Conservation (phyloP, 64 coral and sea anemone genomes). For the Acropora yongei region DNA sequence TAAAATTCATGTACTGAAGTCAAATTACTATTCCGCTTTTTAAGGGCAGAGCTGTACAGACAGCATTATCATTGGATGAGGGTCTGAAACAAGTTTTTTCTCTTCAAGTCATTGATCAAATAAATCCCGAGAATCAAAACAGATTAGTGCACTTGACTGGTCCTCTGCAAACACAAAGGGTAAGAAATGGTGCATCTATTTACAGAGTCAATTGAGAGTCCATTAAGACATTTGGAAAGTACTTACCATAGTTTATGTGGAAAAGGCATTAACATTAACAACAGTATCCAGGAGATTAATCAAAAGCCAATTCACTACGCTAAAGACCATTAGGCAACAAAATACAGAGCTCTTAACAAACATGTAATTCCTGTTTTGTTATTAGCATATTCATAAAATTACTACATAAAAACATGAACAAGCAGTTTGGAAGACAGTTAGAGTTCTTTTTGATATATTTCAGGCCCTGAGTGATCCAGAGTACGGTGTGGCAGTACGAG, state of each 20-base stretch:
- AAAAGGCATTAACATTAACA: too few species aligned
- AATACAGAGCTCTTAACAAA: too few species aligned
- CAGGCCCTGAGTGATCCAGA: constrained; percentile 84
- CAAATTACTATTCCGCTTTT: neutral
- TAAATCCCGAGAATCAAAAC: constrained; percentile 66
- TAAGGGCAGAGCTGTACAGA: constrained; percentile 95
- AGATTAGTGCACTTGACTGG: constrained; percentile 89
- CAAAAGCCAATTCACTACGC: too few species aligned
- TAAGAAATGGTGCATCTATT: constrained; percentile 21
- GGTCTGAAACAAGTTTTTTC: constrained; percentile 78
- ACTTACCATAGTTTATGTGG: too few species aligned
- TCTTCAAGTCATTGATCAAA: constrained; percentile 60
- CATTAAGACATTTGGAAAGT: too few species aligned
- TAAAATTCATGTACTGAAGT: too few species aligned
- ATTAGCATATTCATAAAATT: too few species aligned
- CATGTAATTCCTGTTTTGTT: too few species aligned
- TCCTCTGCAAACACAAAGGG: constrained; percentile 77
- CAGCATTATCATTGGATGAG: constrained; percentile 89
- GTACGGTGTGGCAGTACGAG: constrained; percentile 82
- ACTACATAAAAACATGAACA: too few species aligned
- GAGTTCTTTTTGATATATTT: neutral
- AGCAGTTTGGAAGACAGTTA: neutral
- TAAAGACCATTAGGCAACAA: too few species aligned
- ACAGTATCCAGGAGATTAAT: too few species aligned
- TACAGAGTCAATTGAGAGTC: neutral